Base-by-base conservation (phyloP, 2,888 invertebrate species). In the Macrosiphum euphorbiae region DNA sequence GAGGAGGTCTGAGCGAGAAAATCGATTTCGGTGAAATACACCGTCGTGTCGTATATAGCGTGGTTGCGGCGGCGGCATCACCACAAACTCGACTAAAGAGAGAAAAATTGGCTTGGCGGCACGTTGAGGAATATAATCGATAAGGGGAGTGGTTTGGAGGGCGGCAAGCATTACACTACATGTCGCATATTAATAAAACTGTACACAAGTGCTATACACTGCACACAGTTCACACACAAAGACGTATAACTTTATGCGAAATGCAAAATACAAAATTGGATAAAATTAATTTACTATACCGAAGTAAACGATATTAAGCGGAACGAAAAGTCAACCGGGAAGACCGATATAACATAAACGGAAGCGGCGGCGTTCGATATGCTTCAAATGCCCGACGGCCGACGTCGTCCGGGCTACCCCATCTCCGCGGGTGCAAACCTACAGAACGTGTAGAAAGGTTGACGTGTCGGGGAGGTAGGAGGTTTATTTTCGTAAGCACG, bases 1-100 rank as follows among this genome's bases (percentile, higher is more conserved):
- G 85, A 89, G 78, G 87, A 85, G 94, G 94, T 93, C 94, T 85
- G 55, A 87, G 88, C 92, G 88, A 94, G 93, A 91, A 78, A 88
- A 88, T 94, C 88, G 78, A 91, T 90, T 78, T 88, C 67, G 88
- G 58, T 52, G 86, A 86, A 87, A 85, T 78, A 88, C 84, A 11
- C 67, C 78, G 52, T 52, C 24, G 84, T 58, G 84, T 58, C 84
- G 89, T 13, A 4, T 52, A 35, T 44, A 47, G 61, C 55, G 86
- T 41, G 67, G 94, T 61, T 47, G 85, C 52, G 88, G 61, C 67
- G 67, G 41, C 61, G 67, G 52, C 13, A 88, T 52, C 86, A 41
- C 88, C 52, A 41, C 87, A 52, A 92, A 87, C 50, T 20, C 87
- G 92, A 44, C 61, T 50, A 52, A 50, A 52, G 10, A 78, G 50